Conservation (phyloP, 2,888 invertebrate species). For the Epirrhoe tristata region DNA sequence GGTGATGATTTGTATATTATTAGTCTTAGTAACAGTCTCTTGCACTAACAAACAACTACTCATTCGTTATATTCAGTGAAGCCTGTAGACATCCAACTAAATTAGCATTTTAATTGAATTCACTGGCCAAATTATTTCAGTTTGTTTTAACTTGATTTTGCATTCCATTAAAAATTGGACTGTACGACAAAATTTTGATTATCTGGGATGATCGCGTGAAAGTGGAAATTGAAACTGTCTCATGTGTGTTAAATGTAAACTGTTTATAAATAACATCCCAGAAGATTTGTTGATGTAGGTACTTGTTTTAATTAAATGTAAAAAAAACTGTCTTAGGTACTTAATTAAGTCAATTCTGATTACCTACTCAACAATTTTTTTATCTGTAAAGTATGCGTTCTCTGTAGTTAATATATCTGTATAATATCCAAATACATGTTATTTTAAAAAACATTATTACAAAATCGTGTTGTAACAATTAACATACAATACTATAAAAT, state of each 20-base stretch:
- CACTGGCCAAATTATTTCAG: slow-evolving; percentile 47
- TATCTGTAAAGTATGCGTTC: no score
- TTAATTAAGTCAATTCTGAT: no score
- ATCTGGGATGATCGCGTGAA: not conserved
- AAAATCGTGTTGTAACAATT: no score
- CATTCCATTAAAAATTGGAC: slow-evolving; percentile 7
- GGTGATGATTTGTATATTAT: not conserved
- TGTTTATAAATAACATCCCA: not conserved
- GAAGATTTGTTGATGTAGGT: not conserved
- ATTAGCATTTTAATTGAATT: slow-evolving; percentile 71
- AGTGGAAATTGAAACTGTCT: slow-evolving; percentile 1
- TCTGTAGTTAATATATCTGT: no score
- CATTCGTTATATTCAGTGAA: slow-evolving; percentile 45
- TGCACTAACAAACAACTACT: slow-evolving; percentile 13
- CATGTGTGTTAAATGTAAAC: not conserved
- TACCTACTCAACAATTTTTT: no score
- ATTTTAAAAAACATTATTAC: no score
- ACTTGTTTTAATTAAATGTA: not conserved
- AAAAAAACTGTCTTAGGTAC: no score
- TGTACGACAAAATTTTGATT: slow-evolving; percentile 3
- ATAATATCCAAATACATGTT: no score
- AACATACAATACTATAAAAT: no score
- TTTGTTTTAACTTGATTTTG: slow-evolving; percentile 11
- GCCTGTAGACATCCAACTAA: slow-evolving; percentile 49
- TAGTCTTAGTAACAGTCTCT: not conserved